Evolutionary conservation across 2,113 vertebrate species (phyloP).

Genomic region (Rhagologus leucostigma): DNA sequence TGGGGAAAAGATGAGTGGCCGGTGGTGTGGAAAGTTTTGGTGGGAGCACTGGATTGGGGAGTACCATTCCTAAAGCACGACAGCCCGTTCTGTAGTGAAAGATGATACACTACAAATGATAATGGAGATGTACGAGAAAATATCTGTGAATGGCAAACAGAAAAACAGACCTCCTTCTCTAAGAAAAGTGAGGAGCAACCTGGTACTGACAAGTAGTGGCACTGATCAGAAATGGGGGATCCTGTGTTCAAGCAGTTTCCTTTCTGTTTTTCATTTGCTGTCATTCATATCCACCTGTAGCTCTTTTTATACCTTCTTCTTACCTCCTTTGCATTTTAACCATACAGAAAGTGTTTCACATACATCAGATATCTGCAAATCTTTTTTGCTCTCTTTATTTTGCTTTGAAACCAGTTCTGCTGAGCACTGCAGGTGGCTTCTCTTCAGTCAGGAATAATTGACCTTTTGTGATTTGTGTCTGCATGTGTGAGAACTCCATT

Average conservation of each 20-base stretch:
- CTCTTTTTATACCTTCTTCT: background rate
- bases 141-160: background rate
- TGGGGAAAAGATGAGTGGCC: background rate
- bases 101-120: background rate
- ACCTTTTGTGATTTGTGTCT: background rate
- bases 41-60: background rate
- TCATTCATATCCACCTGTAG: background rate
- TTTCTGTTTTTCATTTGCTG: background rate
- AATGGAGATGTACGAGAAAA: background rate
- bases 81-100: background rate
- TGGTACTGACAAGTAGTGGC: background rate
- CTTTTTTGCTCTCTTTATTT: background rate
- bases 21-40: background rate
- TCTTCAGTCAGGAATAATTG: background rate
- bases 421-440: background rate
- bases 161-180: background rate
- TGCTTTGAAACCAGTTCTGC: background rate
- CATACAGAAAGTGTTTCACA: background rate
- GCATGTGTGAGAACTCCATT: background rate
- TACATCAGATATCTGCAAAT: background rate
- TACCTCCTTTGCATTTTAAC: background rate
- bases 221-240: background rate
- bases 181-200: background rate
- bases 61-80: accelerated
- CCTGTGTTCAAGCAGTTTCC: background rate